Percentiles rank a stretch among this genome's conserved stretches.
Evolutionary conservation across 2,113 vertebrate species (phyloP).

Genomic region (Callaeas wilsoni): DNA sequence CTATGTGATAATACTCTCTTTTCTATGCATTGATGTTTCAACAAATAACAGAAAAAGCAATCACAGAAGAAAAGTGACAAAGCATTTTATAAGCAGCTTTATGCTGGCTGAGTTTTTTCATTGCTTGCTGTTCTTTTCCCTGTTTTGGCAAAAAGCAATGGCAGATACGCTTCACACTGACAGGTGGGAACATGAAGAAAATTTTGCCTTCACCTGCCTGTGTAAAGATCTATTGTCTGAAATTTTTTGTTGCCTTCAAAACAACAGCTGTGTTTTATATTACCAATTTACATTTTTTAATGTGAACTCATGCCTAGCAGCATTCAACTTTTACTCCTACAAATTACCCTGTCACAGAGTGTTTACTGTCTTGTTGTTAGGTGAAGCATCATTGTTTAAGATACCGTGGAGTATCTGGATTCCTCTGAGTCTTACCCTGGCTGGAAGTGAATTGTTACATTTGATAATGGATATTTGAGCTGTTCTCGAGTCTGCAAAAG

Average conservation of each 20-base stretch:
- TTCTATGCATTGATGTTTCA: neutral
- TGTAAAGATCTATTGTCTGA: neutral
- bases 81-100: neutral
- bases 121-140: neutral
- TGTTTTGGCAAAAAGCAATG: neutral
- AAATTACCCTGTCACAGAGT: neutral
- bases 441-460: neutral
- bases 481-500: neutral
- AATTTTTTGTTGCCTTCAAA: neutral
- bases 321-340: neutral
- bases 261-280: neutral
- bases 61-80: neutral
- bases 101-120: neutral
- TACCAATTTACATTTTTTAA: neutral
- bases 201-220: neutral
- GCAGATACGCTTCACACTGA: neutral
- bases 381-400: neutral
- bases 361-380: neutral
- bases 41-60: neutral
- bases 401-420: rapidly evolving
- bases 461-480: neutral
- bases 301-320: neutral
- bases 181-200: neutral
- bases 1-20: neutral
- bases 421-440: neutral